Base-by-base conservation (phyloP, 2,888 invertebrate genomes). In the Nephrotoma guestfalica region DNA sequence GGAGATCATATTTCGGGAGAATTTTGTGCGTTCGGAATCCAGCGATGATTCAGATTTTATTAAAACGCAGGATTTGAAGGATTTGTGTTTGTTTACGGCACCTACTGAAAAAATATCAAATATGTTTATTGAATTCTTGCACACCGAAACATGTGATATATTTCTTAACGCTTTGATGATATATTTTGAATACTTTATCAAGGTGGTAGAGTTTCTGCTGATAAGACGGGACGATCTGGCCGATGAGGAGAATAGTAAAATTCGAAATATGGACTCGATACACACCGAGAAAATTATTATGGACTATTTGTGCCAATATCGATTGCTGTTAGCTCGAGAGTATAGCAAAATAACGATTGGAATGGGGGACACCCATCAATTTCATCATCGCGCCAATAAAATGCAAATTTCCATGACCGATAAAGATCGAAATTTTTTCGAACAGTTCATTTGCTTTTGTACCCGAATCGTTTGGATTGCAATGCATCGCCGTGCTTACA, bases 141-240 rank as follows among this genome's bases (percentile, higher is more conserved):
- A 91, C 86, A 90, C 89, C 0, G 88, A 89, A n/a, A 88, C 89
- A 0, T 89, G 90, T 0, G 89, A 91, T 86, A 87, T 88, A 11
- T 89, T 91, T 71, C 86, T 91, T 0, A 90, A 90, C 86, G 89
- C 91, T 0, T 87, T 91, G 15, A 89, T 91, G 45, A 90, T 91
- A 13, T 91, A 91, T 88, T 91, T 91, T 42, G 91, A 91, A 87
- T 89, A 91, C 87, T 91, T 90, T 87, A 86, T 91, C n/a, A 90
- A 90, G 40, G 86, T 90, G 86, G 90, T 90, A 0, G 91, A 91
- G 86, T 91, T 90, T 87, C 87, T 90, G 13, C 87, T 91, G 0
- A 90, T 91, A 45, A 89, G 90, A 0, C 89, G 91, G 0, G 91
- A 91, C 87, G 91, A 91, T 87, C 88, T 90, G 4, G 87, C 88